Evolutionary conservation across 2,113 vertebrate genomes (phyloP).

Genomic region (Sceloporus undulatus): DNA sequence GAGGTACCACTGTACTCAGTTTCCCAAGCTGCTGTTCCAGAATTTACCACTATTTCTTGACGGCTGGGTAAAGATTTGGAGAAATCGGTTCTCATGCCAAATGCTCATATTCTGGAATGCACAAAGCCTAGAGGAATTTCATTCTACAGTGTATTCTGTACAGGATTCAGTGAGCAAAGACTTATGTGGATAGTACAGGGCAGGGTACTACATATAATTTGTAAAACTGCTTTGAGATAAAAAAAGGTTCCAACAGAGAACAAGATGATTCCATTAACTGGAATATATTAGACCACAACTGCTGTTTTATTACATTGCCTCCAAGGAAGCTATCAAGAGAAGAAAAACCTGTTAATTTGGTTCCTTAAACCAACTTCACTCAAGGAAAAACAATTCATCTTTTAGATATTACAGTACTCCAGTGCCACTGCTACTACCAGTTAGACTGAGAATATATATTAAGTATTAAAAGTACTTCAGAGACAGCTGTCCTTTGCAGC

Average conservation of each 20-base stretch:
- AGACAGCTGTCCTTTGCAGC: neutral
- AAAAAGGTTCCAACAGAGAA: conserved; percentile 51
- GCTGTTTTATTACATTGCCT: conserved; percentile 62
- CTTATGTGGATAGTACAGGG: neutral
- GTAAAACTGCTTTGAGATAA: conserved; percentile 30
- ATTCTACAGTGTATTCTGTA: neutral
- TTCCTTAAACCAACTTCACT: neutral
- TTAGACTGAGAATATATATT: neutral
- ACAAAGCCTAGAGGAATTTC: neutral
- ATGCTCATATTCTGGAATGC: neutral
- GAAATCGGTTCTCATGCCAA: neutral
- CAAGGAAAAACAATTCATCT: neutral
- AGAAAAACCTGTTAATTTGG: neutral
- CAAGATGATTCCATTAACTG: conserved; percentile 54
- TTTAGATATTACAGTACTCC: neutral
- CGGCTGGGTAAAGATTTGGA: neutral
- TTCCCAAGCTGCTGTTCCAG: neutral
- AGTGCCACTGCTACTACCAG: neutral
- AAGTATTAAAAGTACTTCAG: neutral
- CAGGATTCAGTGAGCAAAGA: neutral
- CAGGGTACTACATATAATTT: neutral
- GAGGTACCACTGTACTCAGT: no score
- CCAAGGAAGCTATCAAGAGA: conserved; percentile 59
- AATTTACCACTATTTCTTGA: neutral
- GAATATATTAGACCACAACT: conserved; percentile 56